Evolutionary conservation across 2,888 invertebrate genomes (phyloP), one percentile per base, ranked within the genome.

Genomic region (Ectemnius lituratus): DNA sequence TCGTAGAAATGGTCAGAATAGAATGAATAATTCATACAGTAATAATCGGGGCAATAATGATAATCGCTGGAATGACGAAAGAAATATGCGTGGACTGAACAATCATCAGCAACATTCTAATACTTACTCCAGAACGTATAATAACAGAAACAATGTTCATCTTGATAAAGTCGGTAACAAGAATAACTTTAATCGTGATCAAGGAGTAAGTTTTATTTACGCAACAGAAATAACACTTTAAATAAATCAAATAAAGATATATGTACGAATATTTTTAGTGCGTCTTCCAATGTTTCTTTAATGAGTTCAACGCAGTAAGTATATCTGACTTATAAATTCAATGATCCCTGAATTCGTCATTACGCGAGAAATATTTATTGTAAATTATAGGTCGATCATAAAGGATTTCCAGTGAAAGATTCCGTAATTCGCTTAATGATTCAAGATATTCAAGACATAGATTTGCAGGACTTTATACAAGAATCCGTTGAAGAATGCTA

Each of bases 401-500:
- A 92, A 60, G 94, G 94, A 14, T 93, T 92, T 91, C 96, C 95
- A 0, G 94, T 95, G 76, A 93, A 93, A 73, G 92, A 93, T 71
- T 92, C 94, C 79, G 93, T 96, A 0, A 92, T 93, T 6, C 93
- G 94, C 78, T 90, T 92, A 52, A 91, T 96, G 62, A 93, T 93
- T 3, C 94, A 94, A 86, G 93, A 94, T 71, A 92, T 94, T 0
- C 92, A 92, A 14, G 93, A 94, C 87, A 92, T 93, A 52, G 95
- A 95, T 78, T 84, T 95, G 0, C 92, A 92, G 23, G 94, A 94
- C 86, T 95, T 96, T 82, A 90, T 95, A 3, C 94, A 94, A 81
- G 95, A 96, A 86, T 93, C 95, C 0, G 93, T 95, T 60, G 93
- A 94, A 76, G 94, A 95, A 79, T 96, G 96, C 84, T 96, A 95